Conservation (phyloP, 2,888 invertebrate species). For the Cactoblastis cactorum region DNA sequence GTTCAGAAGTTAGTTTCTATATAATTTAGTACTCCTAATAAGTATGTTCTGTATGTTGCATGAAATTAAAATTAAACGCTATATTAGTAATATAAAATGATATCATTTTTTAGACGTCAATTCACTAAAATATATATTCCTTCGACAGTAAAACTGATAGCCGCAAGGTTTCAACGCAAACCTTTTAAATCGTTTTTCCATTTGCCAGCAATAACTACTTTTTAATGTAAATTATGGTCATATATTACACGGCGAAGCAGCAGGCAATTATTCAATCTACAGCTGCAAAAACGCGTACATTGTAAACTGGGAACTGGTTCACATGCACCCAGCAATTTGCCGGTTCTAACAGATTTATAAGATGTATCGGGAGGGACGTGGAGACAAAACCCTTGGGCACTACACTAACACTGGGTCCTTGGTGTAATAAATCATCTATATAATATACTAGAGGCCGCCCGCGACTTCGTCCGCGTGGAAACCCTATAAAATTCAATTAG, state of each 20-base stretch:
- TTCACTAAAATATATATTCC: background rate
- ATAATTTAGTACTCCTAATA: too few relatives aligned
- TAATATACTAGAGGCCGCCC: too few relatives aligned
- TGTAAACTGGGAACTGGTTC: background rate
- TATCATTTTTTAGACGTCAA: too few relatives aligned
- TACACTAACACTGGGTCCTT: background rate
- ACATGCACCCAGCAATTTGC: background rate
- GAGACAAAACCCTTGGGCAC: background rate
- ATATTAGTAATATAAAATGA: too few relatives aligned
- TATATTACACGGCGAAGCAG: slow-evolving; percentile 1
- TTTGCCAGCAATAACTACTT: background rate
- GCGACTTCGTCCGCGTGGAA: too few relatives aligned
- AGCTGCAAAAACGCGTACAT: slow-evolving; percentile 5
- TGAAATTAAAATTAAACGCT: too few relatives aligned
- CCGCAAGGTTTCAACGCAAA: background rate
- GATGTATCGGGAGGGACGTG: background rate
- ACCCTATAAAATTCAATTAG: too few relatives aligned
- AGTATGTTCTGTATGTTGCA: too few relatives aligned
- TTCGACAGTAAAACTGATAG: background rate
- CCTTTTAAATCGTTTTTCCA: background rate
- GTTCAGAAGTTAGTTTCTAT: too few relatives aligned
- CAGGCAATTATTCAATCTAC: slow-evolving; percentile 8
- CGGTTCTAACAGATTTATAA: background rate
- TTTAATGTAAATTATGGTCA: background rate
- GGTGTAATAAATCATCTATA: background rate